Evolutionary conservation across 2,113 vertebrate genomes (phyloP), one percentile per base, ranked within the genome.

Genomic region (Amblyopsis rosae): DNA sequence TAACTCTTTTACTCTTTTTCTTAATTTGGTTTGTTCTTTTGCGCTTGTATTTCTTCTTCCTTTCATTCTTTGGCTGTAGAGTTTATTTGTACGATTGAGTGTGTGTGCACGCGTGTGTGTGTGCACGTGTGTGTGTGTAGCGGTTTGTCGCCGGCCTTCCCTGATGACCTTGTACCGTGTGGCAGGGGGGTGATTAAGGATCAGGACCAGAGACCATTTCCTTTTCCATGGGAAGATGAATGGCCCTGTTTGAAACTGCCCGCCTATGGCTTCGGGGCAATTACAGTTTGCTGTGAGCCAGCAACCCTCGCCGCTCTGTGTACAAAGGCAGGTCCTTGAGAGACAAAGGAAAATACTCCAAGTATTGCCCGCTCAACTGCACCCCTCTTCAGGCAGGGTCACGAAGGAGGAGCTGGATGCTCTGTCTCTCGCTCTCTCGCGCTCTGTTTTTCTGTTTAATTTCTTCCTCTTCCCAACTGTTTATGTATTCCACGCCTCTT

Each of bases 131-230:
- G 61, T 41, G 72, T 54, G 67, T 41, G 69, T 46, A 75, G 61
- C 0, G 78, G 86, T 86, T 81, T 84, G 88, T 89, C 83, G 81
- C 73, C 17, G 60, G 75, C 77, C 87, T 83, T 26, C 87, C 76
- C 82, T 86, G 85, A 87, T 89, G 90, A 93, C 91, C 91, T 92
- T 93, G 91, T 85, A 76, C 71, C 57, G 67, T 80, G 87, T 76
- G 64, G 84, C 80, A 82, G 81, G 88, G 79, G 90, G 82, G 86
- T 92, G 92, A 93, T 91, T 92, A 92, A 91, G 84, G 87, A 92
- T 90, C 85, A 83, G 76, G 88, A 85, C 88, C 81, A 82, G 83
- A 86, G 81, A 91, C 82, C 87, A 85, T 90, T 91, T 89, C 85
- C 87, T 89, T 85, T 87, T 83, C 80, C 87, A 73, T 82, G 75